Evolutionary conservation across 2,888 invertebrate species (phyloP).

Genomic region (Sclerodermus sp.): DNA sequence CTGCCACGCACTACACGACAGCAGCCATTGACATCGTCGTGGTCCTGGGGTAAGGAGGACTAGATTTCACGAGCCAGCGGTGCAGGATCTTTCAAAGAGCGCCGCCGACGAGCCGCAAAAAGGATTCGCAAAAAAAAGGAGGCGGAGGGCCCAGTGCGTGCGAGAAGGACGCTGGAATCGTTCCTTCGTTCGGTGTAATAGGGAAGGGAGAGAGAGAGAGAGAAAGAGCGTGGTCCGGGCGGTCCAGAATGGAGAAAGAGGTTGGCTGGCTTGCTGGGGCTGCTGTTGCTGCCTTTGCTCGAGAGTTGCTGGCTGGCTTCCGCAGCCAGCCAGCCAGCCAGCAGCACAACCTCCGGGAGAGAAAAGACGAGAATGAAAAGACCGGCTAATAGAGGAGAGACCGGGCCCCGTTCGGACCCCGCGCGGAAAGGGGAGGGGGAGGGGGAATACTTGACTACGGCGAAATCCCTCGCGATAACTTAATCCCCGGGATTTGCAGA

Average conservation of each 20-base stretch:
- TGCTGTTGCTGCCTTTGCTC: slow-evolving; percentile 4
- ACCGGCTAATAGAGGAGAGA: slow-evolving; percentile 1
- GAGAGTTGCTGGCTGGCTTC: slow-evolving; percentile 12
- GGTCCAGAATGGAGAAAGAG: slow-evolving; percentile 13
- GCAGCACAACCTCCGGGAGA: slow-evolving; percentile 1
- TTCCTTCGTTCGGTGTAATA: no score
- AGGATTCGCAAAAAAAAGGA: slow-evolving; percentile 36
- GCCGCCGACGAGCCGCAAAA: slow-evolving; percentile 49
- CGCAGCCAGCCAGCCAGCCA: slow-evolving; percentile 9
- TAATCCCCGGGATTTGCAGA: slow-evolving; percentile 40
- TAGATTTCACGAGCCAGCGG: slow-evolving; percentile 57
- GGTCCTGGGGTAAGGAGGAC: slow-evolving; percentile 49
- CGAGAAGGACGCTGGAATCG: no score
- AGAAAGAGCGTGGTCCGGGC: slow-evolving; percentile 5
- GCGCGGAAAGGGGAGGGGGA: slow-evolving; percentile 3
- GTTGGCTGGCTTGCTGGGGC: no score
- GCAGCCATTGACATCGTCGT: slow-evolving; percentile 53
- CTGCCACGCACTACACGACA: slow-evolving; percentile 35
- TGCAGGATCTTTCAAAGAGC: slow-evolving; percentile 54
- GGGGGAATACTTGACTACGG: slow-evolving; percentile 41
- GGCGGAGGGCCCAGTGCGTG: slow-evolving; percentile 5
- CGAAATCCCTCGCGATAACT: slow-evolving; percentile 49
- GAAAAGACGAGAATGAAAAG: slow-evolving; percentile 1
- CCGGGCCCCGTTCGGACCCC: not conserved
- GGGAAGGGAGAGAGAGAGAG: slow-evolving; percentile 13